A percentile compares a stretch with the other conserved stretches of the same genome.
phyloP scores from a whole-genome alignment of 35 echinoderm and acorn worm genomes.

The Hemicentrotus pulcherrimus region DNA sequence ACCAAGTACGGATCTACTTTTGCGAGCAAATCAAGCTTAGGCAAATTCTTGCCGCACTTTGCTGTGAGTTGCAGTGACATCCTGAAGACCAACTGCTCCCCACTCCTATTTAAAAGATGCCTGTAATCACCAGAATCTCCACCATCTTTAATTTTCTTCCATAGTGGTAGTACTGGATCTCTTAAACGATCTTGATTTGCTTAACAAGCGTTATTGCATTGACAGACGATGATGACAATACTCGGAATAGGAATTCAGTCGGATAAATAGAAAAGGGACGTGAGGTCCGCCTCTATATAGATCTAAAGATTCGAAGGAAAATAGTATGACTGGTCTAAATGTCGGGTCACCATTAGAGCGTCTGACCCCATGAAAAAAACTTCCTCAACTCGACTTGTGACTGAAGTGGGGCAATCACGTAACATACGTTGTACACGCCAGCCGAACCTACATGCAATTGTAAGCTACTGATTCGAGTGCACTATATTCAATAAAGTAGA shows the following conservation, averaged over 20 bases:
- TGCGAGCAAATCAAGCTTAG: not conserved
- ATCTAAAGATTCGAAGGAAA: not conserved
- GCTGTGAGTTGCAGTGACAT: slow-evolving; percentile 31
- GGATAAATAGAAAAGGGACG: not conserved
- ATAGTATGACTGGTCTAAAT: not conserved
- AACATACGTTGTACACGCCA: not conserved
- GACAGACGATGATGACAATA: not conserved
- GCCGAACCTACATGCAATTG: not conserved
- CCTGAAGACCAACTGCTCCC: not conserved
- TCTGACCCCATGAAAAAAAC: not conserved
- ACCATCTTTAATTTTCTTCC: not conserved
- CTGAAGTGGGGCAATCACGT: not conserved
- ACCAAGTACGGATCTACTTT: slow-evolving; percentile 28
- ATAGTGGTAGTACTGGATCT: not conserved
- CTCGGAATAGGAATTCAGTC: not conserved
- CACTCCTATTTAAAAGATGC: not conserved
- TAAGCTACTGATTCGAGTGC: not conserved
- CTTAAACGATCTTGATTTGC: not conserved
- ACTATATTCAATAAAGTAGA: not conserved
- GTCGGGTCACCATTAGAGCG: not conserved
- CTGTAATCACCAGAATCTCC: not conserved
- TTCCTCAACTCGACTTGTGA: not conserved
- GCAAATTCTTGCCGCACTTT: slow-evolving; percentile 8
- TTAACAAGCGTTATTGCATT: not conserved
- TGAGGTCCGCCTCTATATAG: not conserved